These are phyloP conservation scores for Ornithoptera priamus DNA, from an alignment of 2,888 invertebrate genomes.

Conservation along the genomic window DNA sequence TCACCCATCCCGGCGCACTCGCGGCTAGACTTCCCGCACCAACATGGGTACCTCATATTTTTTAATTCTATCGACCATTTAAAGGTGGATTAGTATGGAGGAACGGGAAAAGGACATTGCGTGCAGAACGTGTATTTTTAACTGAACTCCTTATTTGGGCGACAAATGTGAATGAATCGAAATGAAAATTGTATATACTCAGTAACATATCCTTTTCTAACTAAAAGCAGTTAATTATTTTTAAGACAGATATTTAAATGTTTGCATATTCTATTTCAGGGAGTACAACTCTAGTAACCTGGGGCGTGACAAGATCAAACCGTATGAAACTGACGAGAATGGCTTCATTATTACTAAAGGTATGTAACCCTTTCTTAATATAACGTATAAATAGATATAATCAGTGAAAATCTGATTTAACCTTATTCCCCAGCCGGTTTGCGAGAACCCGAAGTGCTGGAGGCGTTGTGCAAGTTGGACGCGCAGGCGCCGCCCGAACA, in stretches of 20 bases:
- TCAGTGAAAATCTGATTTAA: too few relatives aligned
- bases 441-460: conserved; percentile 68
- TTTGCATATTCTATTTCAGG: conserved; percentile 43
- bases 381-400: too few relatives aligned
- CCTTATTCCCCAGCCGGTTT: conserved; percentile 54
- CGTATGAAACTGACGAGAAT: conserved; percentile 76
- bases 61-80: too few relatives aligned
- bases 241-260: too few relatives aligned
- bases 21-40: conserved; percentile 50
- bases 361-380: conserved; percentile 44
- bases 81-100: too few relatives aligned
- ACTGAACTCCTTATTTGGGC: too few relatives aligned
- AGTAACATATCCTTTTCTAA: too few relatives aligned
- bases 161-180: too few relatives aligned
- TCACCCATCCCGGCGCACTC: conserved; percentile 59
- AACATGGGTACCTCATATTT: conserved; percentile 46
- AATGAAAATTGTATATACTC: too few relatives aligned
- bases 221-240: too few relatives aligned
- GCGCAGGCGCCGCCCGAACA: conserved; percentile 60
- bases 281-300: conserved; percentile 64
- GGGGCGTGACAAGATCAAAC: conserved; percentile 68
- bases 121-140: too few relatives aligned
- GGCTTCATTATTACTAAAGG: conserved; percentile 81
- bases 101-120: too few relatives aligned
- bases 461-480: conserved; percentile 67